Conservation (phyloP, 2,888 invertebrate species). For the Dolomedes plantarius region DNA sequence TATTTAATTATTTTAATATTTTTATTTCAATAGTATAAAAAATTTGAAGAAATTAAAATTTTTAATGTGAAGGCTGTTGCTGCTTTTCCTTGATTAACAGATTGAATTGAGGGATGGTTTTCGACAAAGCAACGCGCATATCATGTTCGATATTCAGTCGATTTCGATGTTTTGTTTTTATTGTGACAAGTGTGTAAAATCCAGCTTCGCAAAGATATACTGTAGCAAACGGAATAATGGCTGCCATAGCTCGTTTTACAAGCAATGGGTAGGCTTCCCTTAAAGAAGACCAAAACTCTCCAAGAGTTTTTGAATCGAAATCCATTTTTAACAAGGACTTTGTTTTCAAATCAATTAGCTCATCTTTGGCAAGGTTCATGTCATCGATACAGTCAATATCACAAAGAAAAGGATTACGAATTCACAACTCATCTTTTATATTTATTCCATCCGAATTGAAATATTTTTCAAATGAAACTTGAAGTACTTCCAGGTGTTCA, state of each 20-base stretch:
- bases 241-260: conserved; percentile 54
- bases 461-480: no score
- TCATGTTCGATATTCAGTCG: conserved; percentile 41
- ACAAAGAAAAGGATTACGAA: no score
- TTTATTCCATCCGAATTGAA: no score
- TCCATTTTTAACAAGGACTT: conserved; percentile 7
- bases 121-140: conserved; percentile 47
- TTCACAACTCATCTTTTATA: no score
- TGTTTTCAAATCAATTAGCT: conserved; percentile 13
- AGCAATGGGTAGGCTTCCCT: conserved; percentile 58
- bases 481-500: conserved; percentile 22
- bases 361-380: conserved; percentile 13
- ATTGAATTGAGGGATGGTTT: conserved; percentile 46
- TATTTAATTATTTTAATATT: conserved; percentile 41
- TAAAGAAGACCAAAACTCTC: conserved; percentile 21
- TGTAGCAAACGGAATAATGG: conserved; percentile 58
- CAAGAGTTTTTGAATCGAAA: no score
- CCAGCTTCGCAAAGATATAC: conserved; percentile 29
- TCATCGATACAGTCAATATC: conserved; percentile 14
- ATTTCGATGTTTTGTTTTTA: conserved; percentile 13
- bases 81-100: conserved; percentile 45
- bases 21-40: conserved; percentile 39
- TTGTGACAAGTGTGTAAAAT: conserved; percentile 12
- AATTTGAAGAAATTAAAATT: conserved; percentile 44
- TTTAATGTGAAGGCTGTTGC: conserved; percentile 48